Conservation (phyloP, 2,797 vertebrate genomes). For the Sciurus carolinensis region DNA sequence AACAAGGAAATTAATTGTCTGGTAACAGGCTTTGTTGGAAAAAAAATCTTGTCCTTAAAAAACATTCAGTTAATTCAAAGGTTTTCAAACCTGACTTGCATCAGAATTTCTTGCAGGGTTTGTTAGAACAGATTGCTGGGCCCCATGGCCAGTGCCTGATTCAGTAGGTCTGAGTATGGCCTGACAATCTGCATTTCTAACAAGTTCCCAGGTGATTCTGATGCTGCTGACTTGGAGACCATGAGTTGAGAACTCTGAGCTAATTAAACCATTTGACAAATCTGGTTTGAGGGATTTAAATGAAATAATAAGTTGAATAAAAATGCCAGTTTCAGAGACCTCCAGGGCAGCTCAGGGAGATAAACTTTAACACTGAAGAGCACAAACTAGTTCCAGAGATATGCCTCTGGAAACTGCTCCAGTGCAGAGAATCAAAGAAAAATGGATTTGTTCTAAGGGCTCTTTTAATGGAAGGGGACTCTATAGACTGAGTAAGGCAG, state of each 20-base stretch:
- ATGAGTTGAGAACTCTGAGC: neutral
- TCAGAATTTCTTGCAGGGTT: neutral
- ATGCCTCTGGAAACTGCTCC: neutral
- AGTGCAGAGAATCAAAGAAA: conserved; percentile 32
- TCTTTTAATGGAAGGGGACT: neutral
- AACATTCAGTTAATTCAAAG: neutral
- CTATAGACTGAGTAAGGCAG: neutral
- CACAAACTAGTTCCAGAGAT: neutral
- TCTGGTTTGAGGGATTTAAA: conserved; percentile 36
- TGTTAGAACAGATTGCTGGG: neutral
- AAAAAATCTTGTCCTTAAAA: conserved; percentile 2
- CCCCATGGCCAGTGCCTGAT: neutral
- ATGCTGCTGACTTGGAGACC: neutral
- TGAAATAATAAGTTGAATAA: conserved; percentile 3
- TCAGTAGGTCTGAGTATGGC: neutral
- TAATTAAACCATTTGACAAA: conserved; percentile 10
- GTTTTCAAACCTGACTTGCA: neutral
- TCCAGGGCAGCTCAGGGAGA: neutral
- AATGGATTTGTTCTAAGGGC: neutral
- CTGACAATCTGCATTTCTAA: neutral
- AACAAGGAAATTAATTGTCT: neutral
- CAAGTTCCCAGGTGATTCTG: neutral
- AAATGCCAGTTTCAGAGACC: neutral
- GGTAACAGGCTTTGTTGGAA: neutral
- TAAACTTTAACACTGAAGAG: neutral